Evolutionary conservation across 2,888 invertebrate species (phyloP).

Genomic region (Venustoraphidia nigricollis): DNA sequence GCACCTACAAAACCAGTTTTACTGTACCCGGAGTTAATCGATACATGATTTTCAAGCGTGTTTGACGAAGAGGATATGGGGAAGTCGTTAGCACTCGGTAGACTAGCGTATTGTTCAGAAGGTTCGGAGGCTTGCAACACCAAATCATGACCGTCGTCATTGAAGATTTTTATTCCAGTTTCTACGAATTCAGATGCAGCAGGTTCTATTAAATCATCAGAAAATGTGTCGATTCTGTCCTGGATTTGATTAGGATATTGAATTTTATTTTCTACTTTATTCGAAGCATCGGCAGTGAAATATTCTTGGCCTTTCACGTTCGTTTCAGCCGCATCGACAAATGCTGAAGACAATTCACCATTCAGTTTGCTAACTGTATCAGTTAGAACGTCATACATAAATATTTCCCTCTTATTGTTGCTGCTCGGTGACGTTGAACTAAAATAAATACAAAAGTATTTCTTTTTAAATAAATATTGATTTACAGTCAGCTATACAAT

Average conservation of each 20-base stretch:
- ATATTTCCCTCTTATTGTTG: slow-evolving; percentile 56
- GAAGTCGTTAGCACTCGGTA: slow-evolving; percentile 12
- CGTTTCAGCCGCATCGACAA: slow-evolving; percentile 76
- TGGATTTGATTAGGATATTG: slow-evolving; percentile 13
- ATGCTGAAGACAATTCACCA: slow-evolving; percentile 70
- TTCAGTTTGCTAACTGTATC: slow-evolving; percentile 60
- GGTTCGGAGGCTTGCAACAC: slow-evolving; percentile 19
- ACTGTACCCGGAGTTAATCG: slow-evolving; percentile 18
- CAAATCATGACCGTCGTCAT: slow-evolving; percentile 14
- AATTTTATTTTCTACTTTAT: slow-evolving; percentile 20
- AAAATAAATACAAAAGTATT: not conserved
- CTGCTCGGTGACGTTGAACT: slow-evolving; percentile 1
- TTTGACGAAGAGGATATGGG: not conserved
- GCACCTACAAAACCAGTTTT: slow-evolving; percentile 16
- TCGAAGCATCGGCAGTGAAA: slow-evolving; percentile 17
- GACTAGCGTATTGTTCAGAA: slow-evolving; percentile 18
- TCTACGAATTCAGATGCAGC: slow-evolving; percentile 18
- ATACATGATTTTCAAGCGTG: slow-evolving; percentile 11
- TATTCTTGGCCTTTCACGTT: slow-evolving; percentile 51
- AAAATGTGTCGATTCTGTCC: slow-evolving; percentile 3
- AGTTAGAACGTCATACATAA: slow-evolving; percentile 68
- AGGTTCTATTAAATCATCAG: slow-evolving; percentile 11
- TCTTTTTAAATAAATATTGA: not conserved
- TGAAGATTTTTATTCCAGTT: slow-evolving; percentile 18
- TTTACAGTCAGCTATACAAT: slow-evolving; percentile 12